A percentile compares a stretch with the other conserved stretches of the same genome.
Conservation (phyloP, 1,140 invertebrate genomes). For the Diploscapter pachys region DNA sequence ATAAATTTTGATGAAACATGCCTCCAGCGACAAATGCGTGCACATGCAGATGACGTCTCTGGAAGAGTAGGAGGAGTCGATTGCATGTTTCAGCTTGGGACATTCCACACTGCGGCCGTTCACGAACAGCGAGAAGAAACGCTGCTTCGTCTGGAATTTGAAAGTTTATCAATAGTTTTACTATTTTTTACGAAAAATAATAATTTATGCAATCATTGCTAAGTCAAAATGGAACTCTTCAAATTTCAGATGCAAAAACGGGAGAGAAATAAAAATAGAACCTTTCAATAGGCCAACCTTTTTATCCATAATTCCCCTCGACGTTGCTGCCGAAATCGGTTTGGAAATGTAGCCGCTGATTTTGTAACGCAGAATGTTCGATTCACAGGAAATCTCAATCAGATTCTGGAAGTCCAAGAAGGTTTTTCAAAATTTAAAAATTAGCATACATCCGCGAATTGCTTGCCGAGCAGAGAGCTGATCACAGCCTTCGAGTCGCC, state of each 20-base stretch:
- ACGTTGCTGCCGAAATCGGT: constrained; percentile 34
- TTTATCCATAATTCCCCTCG: constrained; percentile 23
- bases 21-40: constrained; percentile 36
- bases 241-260: neutral
- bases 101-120: constrained; percentile 45
- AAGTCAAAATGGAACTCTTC: no score
- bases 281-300: constrained; percentile 10
- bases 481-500: constrained; percentile 22
- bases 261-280: neutral
- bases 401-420: constrained; percentile 41
- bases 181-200: no score
- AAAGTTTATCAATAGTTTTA: neutral
- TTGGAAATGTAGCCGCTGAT: constrained; percentile 35
- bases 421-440: neutral
- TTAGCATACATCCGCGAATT: constrained; percentile 20
- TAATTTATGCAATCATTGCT: no score
- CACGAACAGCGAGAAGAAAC: constrained; percentile 46
- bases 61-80: constrained; percentile 37
- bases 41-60: constrained; percentile 41
- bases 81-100: constrained; percentile 35
- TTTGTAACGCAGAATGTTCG: constrained; percentile 27
- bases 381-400: constrained; percentile 39
- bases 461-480: constrained; percentile 38
- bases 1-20: no score
- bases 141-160: constrained; percentile 28